Conservation (phyloP, 2,797 vertebrate genomes). For the Sebastes hopkinsi region DNA sequence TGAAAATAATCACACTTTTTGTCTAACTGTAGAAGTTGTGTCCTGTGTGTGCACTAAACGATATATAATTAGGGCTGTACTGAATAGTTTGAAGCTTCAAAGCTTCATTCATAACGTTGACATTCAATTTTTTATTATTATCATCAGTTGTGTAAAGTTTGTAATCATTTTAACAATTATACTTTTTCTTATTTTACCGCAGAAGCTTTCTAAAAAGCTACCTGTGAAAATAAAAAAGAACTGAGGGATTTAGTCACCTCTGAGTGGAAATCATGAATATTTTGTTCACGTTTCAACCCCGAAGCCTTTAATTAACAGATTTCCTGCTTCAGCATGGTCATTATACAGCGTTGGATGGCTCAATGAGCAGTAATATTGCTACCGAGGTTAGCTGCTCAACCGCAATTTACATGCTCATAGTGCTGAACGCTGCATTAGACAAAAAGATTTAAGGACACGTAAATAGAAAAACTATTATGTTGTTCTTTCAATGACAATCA, state of each 20-base stretch:
- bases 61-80: too few relatives aligned
- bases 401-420: background rate
- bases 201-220: too few relatives aligned
- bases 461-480: background rate
- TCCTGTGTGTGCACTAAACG: too few relatives aligned
- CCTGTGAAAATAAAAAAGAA: background rate
- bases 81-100: too few relatives aligned
- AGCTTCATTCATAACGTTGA: too few relatives aligned
- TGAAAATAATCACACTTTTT: too few relatives aligned
- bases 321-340: slow-evolving; percentile 9
- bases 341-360: slow-evolving; percentile 10
- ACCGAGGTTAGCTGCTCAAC: background rate
- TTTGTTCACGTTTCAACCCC: slow-evolving; percentile 11
- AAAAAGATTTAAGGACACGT: background rate
- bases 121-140: too few relatives aligned
- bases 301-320: slow-evolving; percentile 28
- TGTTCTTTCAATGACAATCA: background rate
- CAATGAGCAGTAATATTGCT: slow-evolving; percentile 7
- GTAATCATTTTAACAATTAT: background rate
- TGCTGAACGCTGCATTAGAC: background rate
- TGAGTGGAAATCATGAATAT: slow-evolving; percentile 20
- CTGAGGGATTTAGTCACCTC: background rate
- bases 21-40: too few relatives aligned
- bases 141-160: background rate
- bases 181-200: background rate